Conservation (phyloP, 2,797 vertebrate species). For the Arctocebus calabarensis region DNA sequence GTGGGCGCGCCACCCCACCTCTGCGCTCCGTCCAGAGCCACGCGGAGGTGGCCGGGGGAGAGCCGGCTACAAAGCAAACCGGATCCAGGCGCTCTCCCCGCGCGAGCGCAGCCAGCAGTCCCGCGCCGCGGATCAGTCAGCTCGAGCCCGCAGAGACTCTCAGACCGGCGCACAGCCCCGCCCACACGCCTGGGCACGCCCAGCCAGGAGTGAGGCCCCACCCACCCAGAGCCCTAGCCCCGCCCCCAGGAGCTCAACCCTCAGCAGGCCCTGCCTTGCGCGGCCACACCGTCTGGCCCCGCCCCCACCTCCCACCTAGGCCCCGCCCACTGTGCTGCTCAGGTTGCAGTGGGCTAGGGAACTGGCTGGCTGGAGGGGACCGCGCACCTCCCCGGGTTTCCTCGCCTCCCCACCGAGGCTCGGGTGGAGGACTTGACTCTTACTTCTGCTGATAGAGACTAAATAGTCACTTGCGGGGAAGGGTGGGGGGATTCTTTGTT, state of each 20-base stretch:
- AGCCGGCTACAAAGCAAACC: constrained; percentile 10
- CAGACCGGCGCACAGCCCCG: neutral
- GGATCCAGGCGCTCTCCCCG: neutral
- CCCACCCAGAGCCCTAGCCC: rapidly evolving
- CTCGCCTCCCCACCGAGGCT: too few species aligned
- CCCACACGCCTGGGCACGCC: neutral
- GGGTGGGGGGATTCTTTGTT: neutral
- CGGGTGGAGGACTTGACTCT: neutral
- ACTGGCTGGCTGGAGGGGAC: neutral
- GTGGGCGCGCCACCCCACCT: neutral
- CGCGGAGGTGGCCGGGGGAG: neutral
- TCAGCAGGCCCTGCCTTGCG: neutral
- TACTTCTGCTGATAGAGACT: neutral
- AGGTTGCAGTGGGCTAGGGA: rapidly evolving
- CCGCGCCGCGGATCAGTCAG: neutral
- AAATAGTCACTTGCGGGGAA: neutral
- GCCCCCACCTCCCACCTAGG: neutral
- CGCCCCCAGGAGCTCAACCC: neutral
- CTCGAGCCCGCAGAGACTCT: neutral
- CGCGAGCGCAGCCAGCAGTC: neutral
- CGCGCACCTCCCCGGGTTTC: rapidly evolving
- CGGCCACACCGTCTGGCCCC: neutral
- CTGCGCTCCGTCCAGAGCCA: neutral
- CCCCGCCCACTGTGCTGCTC: neutral
- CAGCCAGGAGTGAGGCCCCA: neutral